Base-by-base conservation (phyloP, 2,113 vertebrate genomes). In the Mola mola region DNA sequence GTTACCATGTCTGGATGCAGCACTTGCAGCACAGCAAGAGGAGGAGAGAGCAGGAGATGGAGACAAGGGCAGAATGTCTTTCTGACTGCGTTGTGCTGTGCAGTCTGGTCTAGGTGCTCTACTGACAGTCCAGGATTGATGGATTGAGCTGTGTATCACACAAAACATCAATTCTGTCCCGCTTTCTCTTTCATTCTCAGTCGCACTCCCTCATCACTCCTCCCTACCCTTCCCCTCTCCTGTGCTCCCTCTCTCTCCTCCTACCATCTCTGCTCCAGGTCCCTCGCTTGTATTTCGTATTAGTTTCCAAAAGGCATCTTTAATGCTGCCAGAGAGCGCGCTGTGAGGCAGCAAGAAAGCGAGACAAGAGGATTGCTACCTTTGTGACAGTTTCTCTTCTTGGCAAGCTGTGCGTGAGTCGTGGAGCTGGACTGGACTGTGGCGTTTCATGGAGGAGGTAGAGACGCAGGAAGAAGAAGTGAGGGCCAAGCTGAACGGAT, bases 241-340 rank as follows among this genome's bases (percentile, higher is more conserved):
- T 16, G n/a, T 44, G 28, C 59, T 22, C 17, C n/a, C 48, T 38
- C 57, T n/a, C 29, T 50, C 60, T 17, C 43, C 52, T 52, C 50
- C 44, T 60, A 40, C 43, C 7, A 13, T 64, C 11, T 49, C 82
- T 50, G 64, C 70, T 82, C 65, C 66, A 34, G 72, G 78, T 85
- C 82, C 49, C 72, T 78, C 68, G 42, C 64, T 13, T 31, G 7
- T 10, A 6, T 58, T 62, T 66, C 38, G 19, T 73, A 81, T 84
- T 82, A 79, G 66, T 89, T 89, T 86, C 80, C 80, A 79, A 83
- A 82, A 85, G 76, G 79, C 75, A 71, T 85, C 80, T 72, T 62
- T 74, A 71, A 78, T 70, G 81, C 84, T 76, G 78, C 77, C 56
- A 56, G 77, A 66, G 77, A 78, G 75, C 70, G 37, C 59, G 20